These are phyloP conservation scores for Tichodroma muraria DNA, from an alignment of 2,113 vertebrate species.

Conservation along the genomic window DNA sequence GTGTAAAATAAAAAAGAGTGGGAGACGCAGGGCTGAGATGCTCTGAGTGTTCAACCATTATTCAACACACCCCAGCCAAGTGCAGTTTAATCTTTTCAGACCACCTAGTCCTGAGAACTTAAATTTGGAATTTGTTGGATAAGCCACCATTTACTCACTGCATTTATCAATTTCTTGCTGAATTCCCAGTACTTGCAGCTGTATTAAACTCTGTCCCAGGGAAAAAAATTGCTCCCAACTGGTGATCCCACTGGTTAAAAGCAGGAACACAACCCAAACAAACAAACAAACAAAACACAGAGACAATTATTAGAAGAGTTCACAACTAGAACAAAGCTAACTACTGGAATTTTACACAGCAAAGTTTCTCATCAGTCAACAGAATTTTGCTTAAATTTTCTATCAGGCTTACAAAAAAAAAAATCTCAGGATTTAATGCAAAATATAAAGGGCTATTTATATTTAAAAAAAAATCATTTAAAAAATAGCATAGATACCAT, in stretches of 20 bases:
- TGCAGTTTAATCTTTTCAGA: constrained; percentile 28
- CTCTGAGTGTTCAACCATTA: not conserved
- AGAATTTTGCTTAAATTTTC: not conserved
- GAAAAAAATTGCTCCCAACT: not conserved
- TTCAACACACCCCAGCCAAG: constrained; percentile 2
- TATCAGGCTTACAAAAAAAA: not conserved
- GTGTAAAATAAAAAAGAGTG: constrained; percentile 40
- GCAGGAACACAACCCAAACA: not conserved
- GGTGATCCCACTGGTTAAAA: not conserved
- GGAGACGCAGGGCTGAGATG: not conserved
- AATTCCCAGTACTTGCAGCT: not conserved
- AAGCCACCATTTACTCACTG: not conserved
- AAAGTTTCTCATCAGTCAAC: not conserved
- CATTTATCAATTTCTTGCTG: constrained; percentile 23
- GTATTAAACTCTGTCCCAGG: not conserved
- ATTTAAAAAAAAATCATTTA: not conserved
- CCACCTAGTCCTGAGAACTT: constrained; percentile 34
- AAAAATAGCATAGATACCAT: not conserved
- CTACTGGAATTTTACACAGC: not conserved
- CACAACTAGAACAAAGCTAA: not conserved
- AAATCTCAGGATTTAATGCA: not conserved
- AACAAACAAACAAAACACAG: not conserved
- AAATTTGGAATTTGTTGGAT: not conserved
- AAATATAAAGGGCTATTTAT: not conserved
- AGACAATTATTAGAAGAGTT: not conserved